Evolutionary conservation across 1,140 invertebrate genomes (phyloP), one percentile per base, ranked within the genome.

Genomic region (Parapsyche elsis): DNA sequence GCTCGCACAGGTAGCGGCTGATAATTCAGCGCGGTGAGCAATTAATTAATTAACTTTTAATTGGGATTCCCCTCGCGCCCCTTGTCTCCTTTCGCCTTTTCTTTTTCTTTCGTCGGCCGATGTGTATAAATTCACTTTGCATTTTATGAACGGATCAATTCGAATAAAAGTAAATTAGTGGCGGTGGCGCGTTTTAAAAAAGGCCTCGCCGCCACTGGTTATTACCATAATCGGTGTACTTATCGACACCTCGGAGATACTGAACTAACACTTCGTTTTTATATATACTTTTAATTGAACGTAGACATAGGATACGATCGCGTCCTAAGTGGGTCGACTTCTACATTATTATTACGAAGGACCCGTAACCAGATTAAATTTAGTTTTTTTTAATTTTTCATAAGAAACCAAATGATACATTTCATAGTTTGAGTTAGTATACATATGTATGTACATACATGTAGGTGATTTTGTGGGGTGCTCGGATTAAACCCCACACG

Each of bases 11-110:
- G 64, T 77, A 74, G 74, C 79, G 79, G 61, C 61, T 38, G 79
- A 80, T 80, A 64, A 76, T 67, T 80, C 73, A 76, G 46, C n/a
- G 26, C 23, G 71, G 38, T 16, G 79, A 38, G 30, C 16, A 74
- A 77, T 77, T 80, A 80, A 80, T 80, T 80, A 80, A 76, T 80
- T 76, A 71, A 67, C 59, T 70, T 80, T 76, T 80, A 80, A 80
- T 80, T 80, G 61, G 79, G 67, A 46, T 19, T 19, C 9, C 53
- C 14, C 57, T 61, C 57, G 1, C 30, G 1, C 30, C 7, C 30
- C 30, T 7, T 30, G 23, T 46, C 19, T 57, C 46, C 19, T 10
- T 16, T 16, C 53, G 2, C 14, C 53, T 57, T 67, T 21, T 16
- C 10, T 67, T 67, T 67, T 26, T 67, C 24, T 23, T 19, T 67